phyloP scores from a whole-genome alignment of 1,140 invertebrate species.

The Saccostrea glomerata region DNA sequence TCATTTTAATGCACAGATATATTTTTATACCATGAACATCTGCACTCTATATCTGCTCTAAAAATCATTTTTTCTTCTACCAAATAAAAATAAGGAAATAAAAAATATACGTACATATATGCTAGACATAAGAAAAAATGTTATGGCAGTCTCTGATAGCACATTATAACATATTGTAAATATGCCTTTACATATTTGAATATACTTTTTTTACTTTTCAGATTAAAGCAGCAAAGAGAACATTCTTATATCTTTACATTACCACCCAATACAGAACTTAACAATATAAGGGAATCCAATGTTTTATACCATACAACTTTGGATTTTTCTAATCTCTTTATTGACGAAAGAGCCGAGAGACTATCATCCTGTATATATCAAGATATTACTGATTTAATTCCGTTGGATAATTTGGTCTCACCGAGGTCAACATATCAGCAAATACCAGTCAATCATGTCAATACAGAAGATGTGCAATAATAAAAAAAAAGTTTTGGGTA shows the following conservation, averaged over 20 bases:
- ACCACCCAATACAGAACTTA: neutral
- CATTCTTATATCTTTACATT: neutral
- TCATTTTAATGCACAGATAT: no score
- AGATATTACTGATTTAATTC: neutral
- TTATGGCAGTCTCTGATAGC: no score
- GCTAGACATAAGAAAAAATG: no score
- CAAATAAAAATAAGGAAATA: no score
- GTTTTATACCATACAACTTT: neutral
- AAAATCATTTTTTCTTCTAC: no score
- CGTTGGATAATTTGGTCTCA: neutral
- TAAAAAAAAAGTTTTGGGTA: no score
- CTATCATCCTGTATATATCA: slow-evolving; percentile 11
- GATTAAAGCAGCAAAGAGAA: neutral
- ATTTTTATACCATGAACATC: no score
- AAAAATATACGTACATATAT: no score
- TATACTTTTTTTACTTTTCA: neutral
- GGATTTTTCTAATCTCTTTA: neutral
- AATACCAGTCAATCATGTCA: neutral
- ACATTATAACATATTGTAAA: no score
- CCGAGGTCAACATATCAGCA: slow-evolving; percentile 1
- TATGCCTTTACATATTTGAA: no score
- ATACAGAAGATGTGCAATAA: neutral
- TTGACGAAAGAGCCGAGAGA: neutral
- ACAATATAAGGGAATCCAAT: neutral
- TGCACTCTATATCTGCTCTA: no score